Evolutionary conservation across 1,140 invertebrate genomes (phyloP).

Genomic region (Melipona quadrifasciata): DNA sequence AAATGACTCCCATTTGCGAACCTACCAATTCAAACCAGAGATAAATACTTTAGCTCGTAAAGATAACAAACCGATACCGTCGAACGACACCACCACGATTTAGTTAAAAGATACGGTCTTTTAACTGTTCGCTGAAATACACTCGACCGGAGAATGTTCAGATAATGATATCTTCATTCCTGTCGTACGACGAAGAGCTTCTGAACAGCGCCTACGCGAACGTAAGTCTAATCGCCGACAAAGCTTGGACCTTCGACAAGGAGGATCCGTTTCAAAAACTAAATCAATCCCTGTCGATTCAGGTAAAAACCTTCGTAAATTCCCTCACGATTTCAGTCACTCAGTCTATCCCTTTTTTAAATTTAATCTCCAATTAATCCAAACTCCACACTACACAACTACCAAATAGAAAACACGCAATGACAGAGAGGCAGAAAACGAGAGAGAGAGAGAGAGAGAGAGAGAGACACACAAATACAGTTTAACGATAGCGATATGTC

Average conservation of each 20-base stretch:
- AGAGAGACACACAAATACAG: too few species aligned
- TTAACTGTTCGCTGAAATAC: constrained; percentile 35
- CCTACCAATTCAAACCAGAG: background rate
- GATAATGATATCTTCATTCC: constrained; percentile 76
- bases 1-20: constrained; percentile 21
- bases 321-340: background rate
- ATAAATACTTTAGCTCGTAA: background rate
- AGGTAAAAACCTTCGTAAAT: constrained; percentile 63
- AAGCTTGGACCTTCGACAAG: constrained; percentile 72
- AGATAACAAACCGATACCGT: background rate
- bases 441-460: too few species aligned
- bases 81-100: background rate
- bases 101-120: background rate
- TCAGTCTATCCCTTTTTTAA: background rate
- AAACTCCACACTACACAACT: background rate
- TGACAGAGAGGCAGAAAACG: too few species aligned
- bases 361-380: too few species aligned
- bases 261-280: constrained; percentile 73
- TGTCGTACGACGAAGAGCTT: constrained; percentile 75
- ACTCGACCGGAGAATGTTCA: constrained; percentile 66
- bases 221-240: constrained; percentile 75
- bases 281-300: constrained; percentile 74
- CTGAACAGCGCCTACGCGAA: constrained; percentile 77
- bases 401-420: background rate
- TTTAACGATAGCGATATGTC: background rate